Conservation (phyloP, 2,888 invertebrate genomes). For the Parnassius apollo region DNA sequence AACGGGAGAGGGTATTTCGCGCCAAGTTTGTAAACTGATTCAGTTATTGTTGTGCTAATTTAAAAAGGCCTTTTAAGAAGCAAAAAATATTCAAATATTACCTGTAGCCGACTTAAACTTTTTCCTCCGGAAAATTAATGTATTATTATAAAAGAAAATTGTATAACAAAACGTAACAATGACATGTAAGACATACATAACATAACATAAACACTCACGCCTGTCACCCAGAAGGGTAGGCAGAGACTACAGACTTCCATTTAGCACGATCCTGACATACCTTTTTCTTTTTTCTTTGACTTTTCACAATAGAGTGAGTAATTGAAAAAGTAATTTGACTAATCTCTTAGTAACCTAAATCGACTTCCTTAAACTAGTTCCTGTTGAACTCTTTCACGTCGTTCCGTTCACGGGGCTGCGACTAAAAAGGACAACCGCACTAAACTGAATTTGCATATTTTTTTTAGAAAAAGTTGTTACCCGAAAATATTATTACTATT, state of each 20-base stretch:
- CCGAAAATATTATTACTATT: too few relatives aligned
- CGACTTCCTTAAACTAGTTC: constrained; percentile 71
- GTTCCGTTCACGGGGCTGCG: constrained; percentile 45
- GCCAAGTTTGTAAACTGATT: constrained; percentile 22
- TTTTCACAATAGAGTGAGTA: too few relatives aligned
- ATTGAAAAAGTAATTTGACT: constrained; percentile 32
- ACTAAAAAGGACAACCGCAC: constrained; percentile 63
- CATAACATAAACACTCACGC: too few relatives aligned
- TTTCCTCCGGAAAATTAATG: neutral
- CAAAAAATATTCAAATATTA: too few relatives aligned
- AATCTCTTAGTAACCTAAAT: constrained; percentile 69
- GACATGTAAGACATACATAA: too few relatives aligned
- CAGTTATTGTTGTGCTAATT: too few relatives aligned
- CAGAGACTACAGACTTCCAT: too few relatives aligned
- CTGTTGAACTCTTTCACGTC: constrained; percentile 55
- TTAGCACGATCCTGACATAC: too few relatives aligned
- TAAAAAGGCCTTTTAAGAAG: too few relatives aligned
- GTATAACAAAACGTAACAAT: too few relatives aligned
- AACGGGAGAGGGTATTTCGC: constrained; percentile 51
- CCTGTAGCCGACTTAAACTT: neutral
- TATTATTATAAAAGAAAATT: neutral
- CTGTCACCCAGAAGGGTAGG: too few relatives aligned
- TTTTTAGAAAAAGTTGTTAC: constrained; percentile 41
- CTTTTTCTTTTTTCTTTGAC: too few relatives aligned
- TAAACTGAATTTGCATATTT: constrained; percentile 68